These are phyloP conservation scores for Camponotus fellah DNA, from an alignment of 2,888 invertebrate genomes.

Conservation along the genomic window DNA sequence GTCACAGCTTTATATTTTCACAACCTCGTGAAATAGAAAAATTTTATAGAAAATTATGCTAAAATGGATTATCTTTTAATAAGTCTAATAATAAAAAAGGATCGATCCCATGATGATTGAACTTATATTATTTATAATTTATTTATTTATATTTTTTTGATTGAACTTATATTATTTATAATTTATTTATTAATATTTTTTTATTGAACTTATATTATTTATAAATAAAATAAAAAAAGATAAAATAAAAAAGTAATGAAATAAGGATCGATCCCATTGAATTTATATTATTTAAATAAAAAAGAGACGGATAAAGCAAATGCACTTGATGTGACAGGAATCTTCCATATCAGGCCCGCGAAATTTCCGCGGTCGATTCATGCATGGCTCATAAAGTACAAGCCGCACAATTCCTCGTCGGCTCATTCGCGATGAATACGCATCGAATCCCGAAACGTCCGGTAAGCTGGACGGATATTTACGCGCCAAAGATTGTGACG, in stretches of 20 bases:
- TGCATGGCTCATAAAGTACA: slow-evolving; percentile 12
- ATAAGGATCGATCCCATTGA: not conserved
- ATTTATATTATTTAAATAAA: not conserved
- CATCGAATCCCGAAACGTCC: slow-evolving; percentile 22
- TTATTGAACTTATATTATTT: not conserved
- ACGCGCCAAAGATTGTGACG: slow-evolving; percentile 37
- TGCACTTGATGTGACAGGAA: not conserved
- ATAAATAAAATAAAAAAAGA: no score
- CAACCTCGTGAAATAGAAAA: not conserved
- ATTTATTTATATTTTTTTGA: no score
- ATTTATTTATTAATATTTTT: no score
- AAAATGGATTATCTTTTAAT: not conserved
- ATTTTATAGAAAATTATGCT: not conserved
- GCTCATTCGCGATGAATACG: slow-evolving; percentile 22
- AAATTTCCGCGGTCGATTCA: not conserved
- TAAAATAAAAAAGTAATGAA: not conserved
- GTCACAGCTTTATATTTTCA: not conserved
- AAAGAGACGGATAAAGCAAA: not conserved
- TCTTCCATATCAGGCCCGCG: not conserved
- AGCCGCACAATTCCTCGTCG: slow-evolving; percentile 23
- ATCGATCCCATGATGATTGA: not conserved
- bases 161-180: not conserved
- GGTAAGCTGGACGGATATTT: slow-evolving; percentile 38
- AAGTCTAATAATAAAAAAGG: not conserved
- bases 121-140: not conserved